Evolutionary conservation across 2,113 vertebrate genomes (phyloP).

Genomic region (Lipotes vexillifer): DNA sequence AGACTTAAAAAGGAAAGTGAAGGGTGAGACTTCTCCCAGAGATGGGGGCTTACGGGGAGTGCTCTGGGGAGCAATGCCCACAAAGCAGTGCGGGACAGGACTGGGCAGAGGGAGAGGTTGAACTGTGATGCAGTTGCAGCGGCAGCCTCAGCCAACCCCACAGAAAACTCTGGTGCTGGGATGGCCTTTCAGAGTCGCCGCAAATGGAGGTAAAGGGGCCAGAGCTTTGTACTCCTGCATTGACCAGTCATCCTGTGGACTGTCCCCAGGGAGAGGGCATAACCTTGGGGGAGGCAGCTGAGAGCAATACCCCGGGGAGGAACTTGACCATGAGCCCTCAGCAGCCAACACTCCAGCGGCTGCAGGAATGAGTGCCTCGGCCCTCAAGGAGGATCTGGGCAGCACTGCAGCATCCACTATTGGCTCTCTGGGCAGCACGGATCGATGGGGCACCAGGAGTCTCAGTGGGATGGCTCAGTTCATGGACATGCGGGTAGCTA

Average conservation of each 20-base stretch:
- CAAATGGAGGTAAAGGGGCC: neutral
- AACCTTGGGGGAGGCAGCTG: neutral
- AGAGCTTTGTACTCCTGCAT: neutral
- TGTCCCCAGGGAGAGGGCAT: neutral
- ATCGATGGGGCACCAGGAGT: neutral
- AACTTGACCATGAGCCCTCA: neutral
- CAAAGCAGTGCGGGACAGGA: neutral
- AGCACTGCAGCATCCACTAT: neutral
- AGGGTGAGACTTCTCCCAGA: neutral
- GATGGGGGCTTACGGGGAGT: neutral
- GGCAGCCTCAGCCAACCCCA: neutral
- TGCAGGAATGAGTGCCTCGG: neutral
- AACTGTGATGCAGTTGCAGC: fast-evolving
- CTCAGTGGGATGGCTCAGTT: neutral
- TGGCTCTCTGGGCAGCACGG: neutral
- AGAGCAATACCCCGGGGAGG: neutral
- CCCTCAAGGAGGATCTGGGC: neutral
- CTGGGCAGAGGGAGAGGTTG: neutral
- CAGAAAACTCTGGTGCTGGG: neutral
- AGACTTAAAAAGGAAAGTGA: slow-evolving; percentile 77
- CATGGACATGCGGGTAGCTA: neutral
- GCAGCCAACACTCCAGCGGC: neutral
- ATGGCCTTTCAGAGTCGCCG: neutral
- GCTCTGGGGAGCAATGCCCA: too few relatives aligned
- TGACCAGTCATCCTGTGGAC: neutral